Evolutionary conservation across 2,797 vertebrate genomes (phyloP).

Genomic region (Sus cebifrons): DNA sequence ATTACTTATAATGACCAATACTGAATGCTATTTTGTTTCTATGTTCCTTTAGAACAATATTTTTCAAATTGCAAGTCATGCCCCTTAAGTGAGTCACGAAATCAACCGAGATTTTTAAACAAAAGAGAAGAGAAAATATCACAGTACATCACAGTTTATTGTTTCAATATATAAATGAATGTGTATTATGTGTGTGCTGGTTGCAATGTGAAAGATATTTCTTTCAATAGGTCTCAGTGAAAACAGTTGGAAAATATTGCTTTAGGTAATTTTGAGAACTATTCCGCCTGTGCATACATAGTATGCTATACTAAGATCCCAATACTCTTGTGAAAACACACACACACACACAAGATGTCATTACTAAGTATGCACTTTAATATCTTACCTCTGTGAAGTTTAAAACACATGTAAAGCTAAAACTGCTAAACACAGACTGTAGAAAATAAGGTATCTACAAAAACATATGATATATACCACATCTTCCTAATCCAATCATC

Average conservation of each 20-base stretch:
- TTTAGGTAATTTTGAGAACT: neutral
- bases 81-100: conserved; percentile 43
- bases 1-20: neutral
- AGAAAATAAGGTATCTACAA: conserved; percentile 36
- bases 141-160: neutral
- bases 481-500: too few species aligned
- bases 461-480: neutral
- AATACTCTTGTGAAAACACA: neutral
- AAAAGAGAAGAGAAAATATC: conserved; percentile 33
- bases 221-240: neutral
- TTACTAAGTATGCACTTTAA: neutral
- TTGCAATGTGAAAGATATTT: neutral
- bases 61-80: conserved; percentile 27
- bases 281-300: neutral
- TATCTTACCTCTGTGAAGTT: conserved; percentile 22
- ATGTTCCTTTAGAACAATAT: conserved; percentile 20
- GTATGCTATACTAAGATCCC: neutral
- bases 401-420: conserved; percentile 10
- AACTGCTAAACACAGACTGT: neutral
- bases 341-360: neutral
- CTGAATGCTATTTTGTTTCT: conserved; percentile 35
- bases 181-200: neutral
- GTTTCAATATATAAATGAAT: neutral
- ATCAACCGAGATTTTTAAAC: conserved; percentile 42
- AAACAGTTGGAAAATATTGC: neutral